Conservation (phyloP, 1,140 invertebrate genomes). For the Cydia pomonella region DNA sequence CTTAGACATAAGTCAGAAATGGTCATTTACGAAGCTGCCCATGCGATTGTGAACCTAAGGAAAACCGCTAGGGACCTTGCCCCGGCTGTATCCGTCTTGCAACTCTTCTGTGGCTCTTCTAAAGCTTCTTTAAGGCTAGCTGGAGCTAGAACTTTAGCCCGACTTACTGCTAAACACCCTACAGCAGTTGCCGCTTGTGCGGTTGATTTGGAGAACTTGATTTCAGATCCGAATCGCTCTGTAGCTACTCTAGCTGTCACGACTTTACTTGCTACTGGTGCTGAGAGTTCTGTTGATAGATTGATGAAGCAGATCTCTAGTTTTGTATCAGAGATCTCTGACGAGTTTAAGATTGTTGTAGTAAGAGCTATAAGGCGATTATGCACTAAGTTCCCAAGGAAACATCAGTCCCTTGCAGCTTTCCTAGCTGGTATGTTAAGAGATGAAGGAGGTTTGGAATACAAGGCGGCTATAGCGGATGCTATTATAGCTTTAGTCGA, state of each 20-base stretch:
- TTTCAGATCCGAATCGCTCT: constrained; percentile 98
- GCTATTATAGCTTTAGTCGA: constrained; percentile 99
- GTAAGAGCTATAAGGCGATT: constrained; percentile 94
- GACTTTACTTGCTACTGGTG: constrained; percentile 98
- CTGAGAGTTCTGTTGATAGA: constrained; percentile 98
- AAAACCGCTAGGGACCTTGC: constrained; percentile 93
- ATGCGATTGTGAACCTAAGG: constrained; percentile 94
- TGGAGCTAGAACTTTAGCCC: constrained; percentile 97
- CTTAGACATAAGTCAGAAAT: constrained; percentile 98
- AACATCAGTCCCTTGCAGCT: constrained; percentile 97
- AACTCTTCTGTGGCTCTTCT: constrained; percentile 97
- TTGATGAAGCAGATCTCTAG: constrained; percentile 99
- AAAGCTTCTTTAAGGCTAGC: constrained; percentile 97
- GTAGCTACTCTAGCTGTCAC: constrained; percentile 99
- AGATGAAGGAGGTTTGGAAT: constrained; percentile 98
- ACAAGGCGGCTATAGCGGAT: constrained; percentile 99
- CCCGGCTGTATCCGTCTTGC: constrained; percentile 97
- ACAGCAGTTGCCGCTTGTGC: constrained; percentile 98
- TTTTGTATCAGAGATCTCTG: constrained; percentile 99
- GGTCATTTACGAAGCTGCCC: constrained; percentile 99
- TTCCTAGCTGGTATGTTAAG: constrained; percentile 98
- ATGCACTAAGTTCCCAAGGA: constrained; percentile 98
- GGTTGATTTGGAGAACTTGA: constrained; percentile 98
- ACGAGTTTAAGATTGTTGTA: constrained; percentile 99
- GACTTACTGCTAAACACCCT: constrained; percentile 93